A percentile compares a stretch with the other conserved stretches of the same genome.
Evolutionary conservation across 2,888 invertebrate genomes (phyloP).

Genomic region (Alitta virens): DNA sequence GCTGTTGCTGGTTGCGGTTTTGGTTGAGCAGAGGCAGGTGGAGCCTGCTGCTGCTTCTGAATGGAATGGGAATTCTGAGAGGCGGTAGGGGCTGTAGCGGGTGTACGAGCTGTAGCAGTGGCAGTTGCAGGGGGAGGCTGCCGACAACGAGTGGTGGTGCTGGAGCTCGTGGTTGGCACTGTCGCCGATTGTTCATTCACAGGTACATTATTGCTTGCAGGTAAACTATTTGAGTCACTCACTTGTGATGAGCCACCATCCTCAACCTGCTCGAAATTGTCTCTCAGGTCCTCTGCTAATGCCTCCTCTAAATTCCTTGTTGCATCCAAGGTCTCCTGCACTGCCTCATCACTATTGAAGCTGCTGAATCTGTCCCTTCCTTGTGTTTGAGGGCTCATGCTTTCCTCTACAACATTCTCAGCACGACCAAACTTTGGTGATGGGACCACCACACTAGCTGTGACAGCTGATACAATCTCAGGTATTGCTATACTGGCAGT

Average conservation of each 20-base stretch:
- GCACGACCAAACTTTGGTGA: neutral
- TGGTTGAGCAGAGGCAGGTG: neutral
- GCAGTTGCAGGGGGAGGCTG: neutral
- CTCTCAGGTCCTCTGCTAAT: conserved; percentile 2
- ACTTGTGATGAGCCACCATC: no score
- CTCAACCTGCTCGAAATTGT: neutral
- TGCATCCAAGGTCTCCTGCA: neutral
- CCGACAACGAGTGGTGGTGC: no score
- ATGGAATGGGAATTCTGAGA: no score
- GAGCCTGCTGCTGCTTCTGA: neutral
- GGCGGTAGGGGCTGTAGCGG: neutral
- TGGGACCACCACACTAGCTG: neutral
- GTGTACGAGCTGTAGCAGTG: neutral
- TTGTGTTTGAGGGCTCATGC: no score
- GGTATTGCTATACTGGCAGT: neutral
- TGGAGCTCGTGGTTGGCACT: no score
- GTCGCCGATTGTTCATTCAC: no score
- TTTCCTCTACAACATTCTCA: neutral
- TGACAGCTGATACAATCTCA: neutral
- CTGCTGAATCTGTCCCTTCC: neutral
- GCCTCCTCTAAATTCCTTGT: neutral
- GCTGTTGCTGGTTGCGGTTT: neutral
- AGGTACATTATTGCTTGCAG: neutral
- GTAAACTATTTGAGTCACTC: neutral
- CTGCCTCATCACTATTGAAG: neutral